A percentile compares a stretch with the other conserved stretches of the same genome.
phyloP scores from a whole-genome alignment of 2,888 invertebrate genomes.

The Myopa tessellatipennis region DNA sequence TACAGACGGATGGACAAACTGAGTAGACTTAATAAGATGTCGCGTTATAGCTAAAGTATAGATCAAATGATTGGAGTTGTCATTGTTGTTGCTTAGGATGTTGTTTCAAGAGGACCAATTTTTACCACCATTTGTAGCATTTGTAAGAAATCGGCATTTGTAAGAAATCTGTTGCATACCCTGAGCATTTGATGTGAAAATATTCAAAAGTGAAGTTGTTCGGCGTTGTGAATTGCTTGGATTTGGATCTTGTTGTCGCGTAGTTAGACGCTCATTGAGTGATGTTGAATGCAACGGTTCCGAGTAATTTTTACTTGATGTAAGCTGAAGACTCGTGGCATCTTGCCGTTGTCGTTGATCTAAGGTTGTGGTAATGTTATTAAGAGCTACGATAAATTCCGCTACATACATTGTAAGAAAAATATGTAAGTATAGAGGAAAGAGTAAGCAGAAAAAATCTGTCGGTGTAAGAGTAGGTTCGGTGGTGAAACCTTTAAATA shows the following conservation, averaged over 20 bases:
- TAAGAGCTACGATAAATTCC: neutral
- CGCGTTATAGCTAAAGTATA: too few relatives aligned
- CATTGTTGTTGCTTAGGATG: constrained; percentile 20
- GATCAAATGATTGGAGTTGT: neutral
- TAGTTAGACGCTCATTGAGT: constrained; percentile 57
- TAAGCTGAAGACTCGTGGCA: neutral
- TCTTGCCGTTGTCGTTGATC: constrained; percentile 29
- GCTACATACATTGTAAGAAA: neutral
- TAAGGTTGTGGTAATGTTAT: constrained; percentile 19
- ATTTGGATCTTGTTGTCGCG: constrained; percentile 54
- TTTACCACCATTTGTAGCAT: neutral
- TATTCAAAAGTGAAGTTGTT: constrained; percentile 93
- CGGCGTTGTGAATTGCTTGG: constrained; percentile 82
- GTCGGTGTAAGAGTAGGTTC: too few relatives aligned
- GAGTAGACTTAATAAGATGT: too few relatives aligned
- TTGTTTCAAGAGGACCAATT: neutral
- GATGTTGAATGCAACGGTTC: constrained; percentile 58
- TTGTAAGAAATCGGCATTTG: neutral
- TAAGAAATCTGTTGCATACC: constrained; percentile 71
- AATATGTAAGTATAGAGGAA: constrained; percentile 21
- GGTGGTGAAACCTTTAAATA: too few relatives aligned
- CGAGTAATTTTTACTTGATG: constrained; percentile 35
- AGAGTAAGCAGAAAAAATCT: neutral
- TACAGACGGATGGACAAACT: too few relatives aligned
- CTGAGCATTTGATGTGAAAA: constrained; percentile 96